Evolutionary conservation across 2,113 vertebrate genomes (phyloP).

Genomic region (Halichoeres trimaculatus): DNA sequence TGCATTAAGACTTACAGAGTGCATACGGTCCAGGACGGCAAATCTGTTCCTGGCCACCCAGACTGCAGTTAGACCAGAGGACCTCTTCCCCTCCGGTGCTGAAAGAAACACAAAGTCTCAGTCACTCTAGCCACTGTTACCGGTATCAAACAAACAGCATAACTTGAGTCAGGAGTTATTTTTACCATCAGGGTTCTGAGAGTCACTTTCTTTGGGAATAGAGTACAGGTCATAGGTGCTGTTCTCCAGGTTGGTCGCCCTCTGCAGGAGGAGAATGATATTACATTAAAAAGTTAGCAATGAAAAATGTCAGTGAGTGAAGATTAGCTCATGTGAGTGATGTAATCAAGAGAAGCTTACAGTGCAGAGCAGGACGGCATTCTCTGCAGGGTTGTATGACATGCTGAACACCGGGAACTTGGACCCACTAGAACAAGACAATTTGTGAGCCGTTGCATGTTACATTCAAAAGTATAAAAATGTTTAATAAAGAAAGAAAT

Average conservation of each 20-base stretch:
- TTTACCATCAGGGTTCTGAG: conserved; percentile 96
- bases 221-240: conserved; percentile 97
- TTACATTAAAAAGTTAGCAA: not conserved
- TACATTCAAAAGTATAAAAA: not conserved
- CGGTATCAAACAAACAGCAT: not conserved
- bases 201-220: conserved; percentile 96
- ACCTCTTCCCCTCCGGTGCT: conserved; percentile 97
- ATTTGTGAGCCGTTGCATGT: not conserved
- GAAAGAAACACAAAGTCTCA: not conserved
- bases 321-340: not conserved
- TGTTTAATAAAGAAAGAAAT: too few species aligned
- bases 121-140: too few species aligned
- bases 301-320: too few species aligned
- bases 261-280: conserved; percentile 76
- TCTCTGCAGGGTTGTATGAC: conserved; percentile 98
- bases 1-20: conserved; percentile 86
- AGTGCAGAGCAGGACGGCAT: conserved; percentile 93
- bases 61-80: conserved; percentile 96
- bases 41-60: conserved; percentile 98
- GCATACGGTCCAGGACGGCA: conserved; percentile 96
- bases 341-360: conserved; percentile 77
- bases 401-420: conserved; percentile 98
- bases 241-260: conserved; percentile 97
- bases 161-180: not conserved
- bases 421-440: conserved; percentile 85